Percentiles rank a stretch among this genome's conserved stretches.
These are phyloP conservation scores for Thumatha senex DNA, from an alignment of 2,888 invertebrate genomes.

Conservation along the genomic window DNA sequence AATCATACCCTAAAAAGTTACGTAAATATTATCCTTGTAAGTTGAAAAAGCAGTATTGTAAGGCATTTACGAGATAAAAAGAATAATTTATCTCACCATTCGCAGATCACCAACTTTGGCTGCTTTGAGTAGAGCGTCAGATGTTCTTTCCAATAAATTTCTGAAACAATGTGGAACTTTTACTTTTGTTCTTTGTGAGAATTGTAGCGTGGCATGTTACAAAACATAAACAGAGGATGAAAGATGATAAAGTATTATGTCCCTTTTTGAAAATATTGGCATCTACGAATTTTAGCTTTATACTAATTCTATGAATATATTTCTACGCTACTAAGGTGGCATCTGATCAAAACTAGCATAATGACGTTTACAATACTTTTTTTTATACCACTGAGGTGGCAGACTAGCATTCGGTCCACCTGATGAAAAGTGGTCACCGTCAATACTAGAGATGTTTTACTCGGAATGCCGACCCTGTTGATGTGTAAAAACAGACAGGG, in stretches of 20 bases:
- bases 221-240: neutral
- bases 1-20: too few relatives aligned
- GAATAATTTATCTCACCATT: slow-evolving; percentile 81
- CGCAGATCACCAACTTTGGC: slow-evolving; percentile 92
- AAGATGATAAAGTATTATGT: neutral
- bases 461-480: too few relatives aligned
- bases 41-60: too few relatives aligned
- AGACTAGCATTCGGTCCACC: too few relatives aligned
- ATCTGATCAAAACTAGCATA: too few relatives aligned
- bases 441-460: too few relatives aligned
- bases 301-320: neutral
- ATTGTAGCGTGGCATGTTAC: slow-evolving; percentile 2
- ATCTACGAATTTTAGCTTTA: neutral
- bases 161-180: slow-evolving; percentile 78
- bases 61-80: slow-evolving; percentile 10
- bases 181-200: slow-evolving; percentile 20
- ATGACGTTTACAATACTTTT: too few relatives aligned
- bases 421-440: too few relatives aligned
- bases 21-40: too few relatives aligned
- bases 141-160: slow-evolving; percentile 91
- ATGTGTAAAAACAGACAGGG: too few relatives aligned
- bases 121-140: slow-evolving; percentile 91
- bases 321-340: too few relatives aligned
- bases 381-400: too few relatives aligned
- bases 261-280: neutral